Percentiles rank a stretch among this genome's conserved stretches.
These are phyloP conservation scores for Chroicocephalus ridibundus DNA, from an alignment of 2,113 vertebrate genomes.

Conservation along the genomic window DNA sequence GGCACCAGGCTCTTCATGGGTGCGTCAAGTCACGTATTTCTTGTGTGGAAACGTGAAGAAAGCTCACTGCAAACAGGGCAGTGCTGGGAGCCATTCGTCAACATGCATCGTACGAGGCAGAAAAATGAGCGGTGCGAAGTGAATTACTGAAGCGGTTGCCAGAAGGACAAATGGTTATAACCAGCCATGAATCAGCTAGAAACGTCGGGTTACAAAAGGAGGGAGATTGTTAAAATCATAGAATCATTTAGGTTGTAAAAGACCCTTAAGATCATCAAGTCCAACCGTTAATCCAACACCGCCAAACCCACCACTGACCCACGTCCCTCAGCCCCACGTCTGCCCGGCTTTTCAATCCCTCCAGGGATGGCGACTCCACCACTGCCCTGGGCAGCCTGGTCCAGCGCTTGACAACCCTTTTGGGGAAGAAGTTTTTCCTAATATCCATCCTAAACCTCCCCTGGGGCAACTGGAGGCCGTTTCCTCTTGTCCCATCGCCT, in stretches of 20 bases:
- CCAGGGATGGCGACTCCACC: background rate
- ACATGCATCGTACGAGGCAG: rapidly evolving
- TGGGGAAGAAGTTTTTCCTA: background rate
- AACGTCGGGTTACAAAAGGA: background rate
- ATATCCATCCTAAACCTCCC: no score
- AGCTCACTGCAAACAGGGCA: background rate
- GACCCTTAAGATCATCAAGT: background rate
- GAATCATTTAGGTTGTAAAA: background rate
- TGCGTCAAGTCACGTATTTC: background rate
- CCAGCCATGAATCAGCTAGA: background rate
- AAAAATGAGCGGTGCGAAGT: rapidly evolving
- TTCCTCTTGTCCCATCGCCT: no score
- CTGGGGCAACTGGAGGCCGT: background rate
- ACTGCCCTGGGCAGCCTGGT: background rate
- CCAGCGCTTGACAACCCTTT: background rate
- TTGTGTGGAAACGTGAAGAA: background rate
- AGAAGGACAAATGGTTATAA: background rate
- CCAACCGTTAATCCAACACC: background rate
- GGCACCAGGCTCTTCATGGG: background rate
- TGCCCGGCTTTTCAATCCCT: background rate
- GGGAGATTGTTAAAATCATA: background rate
- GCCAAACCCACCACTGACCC: background rate
- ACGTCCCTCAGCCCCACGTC: background rate
- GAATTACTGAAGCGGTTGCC: background rate
- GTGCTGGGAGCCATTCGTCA: background rate